phyloP scores from a whole-genome alignment of 2,113 vertebrate genomes.

The Hystrix brachyura region DNA sequence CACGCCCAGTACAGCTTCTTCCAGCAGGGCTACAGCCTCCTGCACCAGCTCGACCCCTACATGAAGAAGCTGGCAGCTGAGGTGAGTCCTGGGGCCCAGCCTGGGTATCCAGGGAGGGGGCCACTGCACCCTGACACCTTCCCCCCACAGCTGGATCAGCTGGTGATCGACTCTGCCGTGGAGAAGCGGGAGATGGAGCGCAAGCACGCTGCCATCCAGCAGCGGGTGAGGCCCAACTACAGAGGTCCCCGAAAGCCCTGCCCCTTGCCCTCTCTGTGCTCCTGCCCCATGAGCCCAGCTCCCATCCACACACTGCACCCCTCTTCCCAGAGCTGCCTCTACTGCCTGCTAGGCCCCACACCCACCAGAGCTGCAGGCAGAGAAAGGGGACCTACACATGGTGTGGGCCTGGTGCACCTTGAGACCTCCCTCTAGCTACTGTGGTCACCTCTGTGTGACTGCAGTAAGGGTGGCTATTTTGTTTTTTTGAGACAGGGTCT shows the following conservation, averaged over 20 bases:
- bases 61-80: slow-evolving; percentile 97
- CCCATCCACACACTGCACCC: neutral
- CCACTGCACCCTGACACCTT: neutral
- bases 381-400: neutral
- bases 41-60: slow-evolving; percentile 96
- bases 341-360: neutral
- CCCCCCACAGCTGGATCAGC: slow-evolving; percentile 94
- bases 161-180: slow-evolving; percentile 98
- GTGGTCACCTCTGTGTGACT: neutral
- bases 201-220: slow-evolving; percentile 97
- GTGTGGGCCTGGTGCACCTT: neutral
- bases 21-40: slow-evolving; percentile 96
- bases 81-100: slow-evolving; percentile 87
- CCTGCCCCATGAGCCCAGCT: too few relatives aligned
- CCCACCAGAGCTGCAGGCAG: neutral
- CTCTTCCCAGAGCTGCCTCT: neutral
- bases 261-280: too few relatives aligned
- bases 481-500: too few relatives aligned
- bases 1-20: slow-evolving; percentile 98
- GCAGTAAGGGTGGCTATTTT: neutral
- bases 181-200: slow-evolving; percentile 99
- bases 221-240: slow-evolving; percentile 90
- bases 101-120: neutral
- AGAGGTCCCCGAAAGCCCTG: neutral
- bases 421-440: neutral